Evolutionary conservation across 2,888 invertebrate genomes (phyloP).

Genomic region (Tenthredo amoena): DNA sequence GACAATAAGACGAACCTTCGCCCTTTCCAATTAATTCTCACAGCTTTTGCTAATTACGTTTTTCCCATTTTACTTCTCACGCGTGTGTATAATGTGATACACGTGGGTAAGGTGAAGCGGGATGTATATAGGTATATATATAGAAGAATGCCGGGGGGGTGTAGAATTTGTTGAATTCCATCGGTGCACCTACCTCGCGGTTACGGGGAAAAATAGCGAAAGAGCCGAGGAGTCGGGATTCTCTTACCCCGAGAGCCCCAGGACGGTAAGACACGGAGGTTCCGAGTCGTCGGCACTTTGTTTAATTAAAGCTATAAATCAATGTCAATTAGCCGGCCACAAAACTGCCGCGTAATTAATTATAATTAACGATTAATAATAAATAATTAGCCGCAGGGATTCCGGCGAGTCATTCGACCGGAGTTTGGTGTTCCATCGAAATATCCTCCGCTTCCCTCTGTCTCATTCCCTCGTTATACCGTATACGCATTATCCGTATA

Average conservation of each 20-base stretch:
- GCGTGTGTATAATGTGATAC: no score
- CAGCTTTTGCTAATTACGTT: conserved; percentile 76
- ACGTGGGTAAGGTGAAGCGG: no score
- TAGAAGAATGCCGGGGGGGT: not conserved
- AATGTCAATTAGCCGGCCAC: conserved; percentile 74
- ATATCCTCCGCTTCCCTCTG: not conserved
- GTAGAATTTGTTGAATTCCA: conserved; percentile 29
- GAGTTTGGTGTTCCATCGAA: conserved; percentile 33
- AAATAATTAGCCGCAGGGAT: conserved; percentile 61
- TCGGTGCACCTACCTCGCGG: not conserved
- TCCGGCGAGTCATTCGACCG: conserved; percentile 51
- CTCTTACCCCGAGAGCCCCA: no score
- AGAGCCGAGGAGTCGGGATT: conserved; percentile 4
- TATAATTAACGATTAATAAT: conserved; percentile 76
- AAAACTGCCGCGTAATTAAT: conserved; percentile 68
- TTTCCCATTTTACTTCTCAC: conserved; percentile 61
- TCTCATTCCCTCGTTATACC: not conserved
- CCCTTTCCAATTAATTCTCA: conserved; percentile 75
- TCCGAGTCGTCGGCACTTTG: conserved; percentile 62
- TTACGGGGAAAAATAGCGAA: conserved; percentile 1
- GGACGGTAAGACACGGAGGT: conserved; percentile 19
- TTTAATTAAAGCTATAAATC: conserved; percentile 78
- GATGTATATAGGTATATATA: no score
- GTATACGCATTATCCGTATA: not conserved
- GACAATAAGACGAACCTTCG: conserved; percentile 71